A percentile compares a stretch with the other conserved stretches of the same genome.
Conservation (phyloP, 2,888 invertebrate genomes). For the Agrochola circellaris region DNA sequence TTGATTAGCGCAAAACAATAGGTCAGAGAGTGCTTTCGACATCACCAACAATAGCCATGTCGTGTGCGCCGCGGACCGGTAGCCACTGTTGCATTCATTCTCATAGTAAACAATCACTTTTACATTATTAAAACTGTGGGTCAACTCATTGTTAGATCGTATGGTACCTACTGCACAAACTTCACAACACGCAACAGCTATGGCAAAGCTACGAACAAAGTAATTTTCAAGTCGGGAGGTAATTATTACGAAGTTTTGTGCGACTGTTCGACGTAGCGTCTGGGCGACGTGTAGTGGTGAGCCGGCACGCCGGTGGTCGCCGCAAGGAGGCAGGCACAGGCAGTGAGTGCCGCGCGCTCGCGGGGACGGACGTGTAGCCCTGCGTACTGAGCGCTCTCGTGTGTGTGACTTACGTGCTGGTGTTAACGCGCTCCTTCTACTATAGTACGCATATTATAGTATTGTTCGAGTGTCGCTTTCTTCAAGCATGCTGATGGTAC, state of each 20-base stretch:
- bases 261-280: conserved; percentile 40
- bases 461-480: conserved; percentile 86
- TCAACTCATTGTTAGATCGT: conserved; percentile 78
- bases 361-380: conserved; percentile 80
- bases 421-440: conserved; percentile 87
- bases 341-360: conserved; percentile 84
- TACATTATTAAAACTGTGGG: conserved; percentile 79
- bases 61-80: conserved; percentile 73
- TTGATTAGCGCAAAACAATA: conserved; percentile 82
- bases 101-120: conserved; percentile 85
- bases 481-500: conserved; percentile 89
- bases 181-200: conserved; percentile 66
- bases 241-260: conserved; percentile 56
- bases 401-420: conserved; percentile 78
- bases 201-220: conserved; percentile 64
- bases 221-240: conserved; percentile 53
- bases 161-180: conserved; percentile 58
- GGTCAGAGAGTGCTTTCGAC: conserved; percentile 82
- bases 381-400: conserved; percentile 79
- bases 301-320: conserved; percentile 59
- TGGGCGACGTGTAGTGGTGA: conserved; percentile 53
- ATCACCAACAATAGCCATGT: conserved; percentile 78
- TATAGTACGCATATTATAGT: conserved; percentile 88
- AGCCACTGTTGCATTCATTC: conserved; percentile 76
- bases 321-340: conserved; percentile 64